Evolutionary conservation across 2,113 vertebrate genomes (phyloP).

Genomic region (Vidua macroura): DNA sequence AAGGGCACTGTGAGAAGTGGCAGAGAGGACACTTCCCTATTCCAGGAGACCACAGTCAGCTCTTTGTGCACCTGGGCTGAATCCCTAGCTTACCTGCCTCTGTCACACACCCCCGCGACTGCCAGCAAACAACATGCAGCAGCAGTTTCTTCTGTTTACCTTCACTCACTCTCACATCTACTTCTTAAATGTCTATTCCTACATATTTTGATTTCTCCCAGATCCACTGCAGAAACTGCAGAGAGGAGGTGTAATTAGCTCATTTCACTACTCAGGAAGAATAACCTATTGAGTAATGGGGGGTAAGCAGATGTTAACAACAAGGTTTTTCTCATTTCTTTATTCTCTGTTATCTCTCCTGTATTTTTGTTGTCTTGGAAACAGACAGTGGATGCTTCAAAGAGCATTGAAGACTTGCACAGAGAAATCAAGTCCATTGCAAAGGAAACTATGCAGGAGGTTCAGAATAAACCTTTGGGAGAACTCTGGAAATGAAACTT

Average conservation of each 20-base stretch:
- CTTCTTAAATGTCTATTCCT: neutral
- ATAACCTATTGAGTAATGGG: neutral
- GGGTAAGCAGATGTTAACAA: neutral
- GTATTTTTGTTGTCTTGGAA: neutral
- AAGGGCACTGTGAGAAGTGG: neutral
- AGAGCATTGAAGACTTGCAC: slow-evolving; percentile 84
- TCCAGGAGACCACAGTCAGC: neutral
- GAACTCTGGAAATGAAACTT: slow-evolving; percentile 82
- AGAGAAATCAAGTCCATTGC: slow-evolving; percentile 73
- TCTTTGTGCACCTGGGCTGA: neutral
- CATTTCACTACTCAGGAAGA: neutral
- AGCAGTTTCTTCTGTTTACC: neutral
- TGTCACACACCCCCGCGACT: neutral
- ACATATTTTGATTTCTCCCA: neutral
- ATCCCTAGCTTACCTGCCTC: neutral
- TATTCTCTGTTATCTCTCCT: neutral
- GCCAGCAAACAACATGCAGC: neutral
- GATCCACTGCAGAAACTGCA: neutral
- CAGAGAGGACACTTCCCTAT: neutral
- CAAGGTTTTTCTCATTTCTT: neutral
- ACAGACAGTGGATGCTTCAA: slow-evolving; percentile 85
- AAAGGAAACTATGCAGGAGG: slow-evolving; percentile 68
- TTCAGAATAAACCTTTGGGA: slow-evolving; percentile 70
- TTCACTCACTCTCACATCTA: neutral
- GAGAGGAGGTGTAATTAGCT: neutral